Percentiles rank a stretch among this genome's conserved stretches.
These are phyloP conservation scores for Sprattus sprattus DNA, from an alignment of 2,113 vertebrate species.

Conservation along the genomic window DNA sequence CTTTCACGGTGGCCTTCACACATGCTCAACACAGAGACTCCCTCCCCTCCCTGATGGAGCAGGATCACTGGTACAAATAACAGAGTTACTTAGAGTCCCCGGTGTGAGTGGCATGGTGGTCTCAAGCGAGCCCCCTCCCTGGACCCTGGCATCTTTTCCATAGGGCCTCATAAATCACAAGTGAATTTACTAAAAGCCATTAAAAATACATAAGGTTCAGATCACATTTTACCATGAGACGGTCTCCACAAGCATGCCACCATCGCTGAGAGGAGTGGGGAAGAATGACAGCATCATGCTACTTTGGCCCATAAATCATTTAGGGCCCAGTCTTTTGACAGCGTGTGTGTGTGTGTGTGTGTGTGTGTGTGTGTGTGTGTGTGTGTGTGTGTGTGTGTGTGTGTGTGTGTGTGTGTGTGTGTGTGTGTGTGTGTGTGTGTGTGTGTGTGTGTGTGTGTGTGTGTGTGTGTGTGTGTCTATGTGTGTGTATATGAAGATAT, in stretches of 20 bases:
- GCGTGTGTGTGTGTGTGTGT: background rate
- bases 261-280: slow-evolving; percentile 47
- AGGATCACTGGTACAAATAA: background rate
- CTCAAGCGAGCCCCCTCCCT: background rate
- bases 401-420: too few species aligned
- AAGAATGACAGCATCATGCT: slow-evolving; percentile 61
- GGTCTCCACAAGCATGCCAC: background rate
- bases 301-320: slow-evolving; percentile 63
- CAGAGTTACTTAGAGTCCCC: slow-evolving; percentile 12
- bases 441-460: too few species aligned
- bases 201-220: slow-evolving; percentile 61
- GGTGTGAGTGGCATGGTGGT: background rate
- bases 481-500: too few species aligned
- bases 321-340: slow-evolving; percentile 48
- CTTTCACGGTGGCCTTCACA: background rate
- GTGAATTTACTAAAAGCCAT: slow-evolving; percentile 62
- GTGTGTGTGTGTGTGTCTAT: too few species aligned
- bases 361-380: too few species aligned
- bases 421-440: too few species aligned
- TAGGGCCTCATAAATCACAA: slow-evolving; percentile 52
- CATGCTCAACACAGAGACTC: background rate
- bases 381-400: too few species aligned
- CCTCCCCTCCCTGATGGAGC: background rate
- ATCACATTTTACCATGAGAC: slow-evolving; percentile 58
- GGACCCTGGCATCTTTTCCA: slow-evolving; percentile 6